Conservation (phyloP, 2,113 vertebrate genomes). For the Motacilla alba region DNA sequence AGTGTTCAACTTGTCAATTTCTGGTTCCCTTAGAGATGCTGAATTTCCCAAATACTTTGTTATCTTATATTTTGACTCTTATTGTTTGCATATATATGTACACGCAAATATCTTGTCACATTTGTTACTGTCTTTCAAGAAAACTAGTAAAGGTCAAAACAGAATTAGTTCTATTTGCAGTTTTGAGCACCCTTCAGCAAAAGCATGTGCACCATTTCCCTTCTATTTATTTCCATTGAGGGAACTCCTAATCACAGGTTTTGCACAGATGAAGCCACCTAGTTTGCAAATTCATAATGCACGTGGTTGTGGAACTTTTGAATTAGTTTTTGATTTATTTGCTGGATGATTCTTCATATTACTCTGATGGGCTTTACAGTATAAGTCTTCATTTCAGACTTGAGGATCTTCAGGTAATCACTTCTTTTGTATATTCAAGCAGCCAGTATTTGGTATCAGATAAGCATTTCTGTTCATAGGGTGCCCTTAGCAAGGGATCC, state of each 20-base stretch:
- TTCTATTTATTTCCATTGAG: neutral
- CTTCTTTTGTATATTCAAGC: neutral
- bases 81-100: neutral
- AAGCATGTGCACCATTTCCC: neutral
- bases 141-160: neutral
- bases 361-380: neutral
- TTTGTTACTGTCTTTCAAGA: neutral
- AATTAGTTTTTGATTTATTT: neutral
- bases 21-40: neutral
- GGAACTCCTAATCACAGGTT: neutral
- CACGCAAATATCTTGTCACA: neutral
- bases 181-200: neutral
- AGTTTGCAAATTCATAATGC: neutral
- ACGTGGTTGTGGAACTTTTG: neutral
- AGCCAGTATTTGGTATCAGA: neutral
- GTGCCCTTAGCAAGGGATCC: neutral
- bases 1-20: neutral
- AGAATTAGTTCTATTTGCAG: neutral
- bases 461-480: neutral
- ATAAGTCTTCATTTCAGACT: neutral
- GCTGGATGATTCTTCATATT: neutral
- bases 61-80: neutral
- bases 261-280: neutral
- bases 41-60: neutral
- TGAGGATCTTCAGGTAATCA: neutral